Base-by-base conservation (phyloP, 2,888 invertebrate species). In the Pherbina coryleti region DNA sequence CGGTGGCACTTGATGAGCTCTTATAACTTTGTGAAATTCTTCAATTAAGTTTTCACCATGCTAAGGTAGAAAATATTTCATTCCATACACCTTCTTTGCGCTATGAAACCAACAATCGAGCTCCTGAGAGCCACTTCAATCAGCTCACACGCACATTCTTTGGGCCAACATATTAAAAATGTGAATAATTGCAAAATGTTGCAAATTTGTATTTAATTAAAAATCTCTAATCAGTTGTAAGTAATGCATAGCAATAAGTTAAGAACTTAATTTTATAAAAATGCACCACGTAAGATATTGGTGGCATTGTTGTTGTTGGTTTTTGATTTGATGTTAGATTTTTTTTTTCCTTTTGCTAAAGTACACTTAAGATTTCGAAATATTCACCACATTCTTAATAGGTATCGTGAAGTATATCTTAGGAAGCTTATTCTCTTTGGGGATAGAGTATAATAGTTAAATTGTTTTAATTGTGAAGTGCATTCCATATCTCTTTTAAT, bases 151-250 rank as follows among this genome's bases (percentile, higher is more conserved):
- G 55, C 60, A 72, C 72, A 25, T 49, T 73, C 17, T 53, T n/a
- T 11, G 14, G 5, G 25, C 67, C 57, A 77, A 67, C 81, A 79
- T 78, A 80, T 82, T 82, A 80, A 75, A 81, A 81, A 78, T 81
- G 82, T 84, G 83, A 85, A 83, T 85, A 84, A 85, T 84, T 82
- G 84, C 82, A 76, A 84, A 85, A 84, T 82, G 71, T 83, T 84
- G 84, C 82, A 83, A 84, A 84, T 85, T 82, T 81, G 77, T 74
- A 57, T 78, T 81, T 82, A 84, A 82, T 81, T 82, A 80, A 82
- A 83, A 84, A 83, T 82, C 81, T 81, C 81, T 75, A 62, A 44
- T 75, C 77, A 62, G 77, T 80, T 75, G 67, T 62, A 28, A 71
- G 19, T 76, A 78, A 60, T 60, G 57, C 51, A 73, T 44, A 76